These are phyloP conservation scores for Cotesia vestalis DNA, from an alignment of 1,140 invertebrate species.

Conservation along the genomic window DNA sequence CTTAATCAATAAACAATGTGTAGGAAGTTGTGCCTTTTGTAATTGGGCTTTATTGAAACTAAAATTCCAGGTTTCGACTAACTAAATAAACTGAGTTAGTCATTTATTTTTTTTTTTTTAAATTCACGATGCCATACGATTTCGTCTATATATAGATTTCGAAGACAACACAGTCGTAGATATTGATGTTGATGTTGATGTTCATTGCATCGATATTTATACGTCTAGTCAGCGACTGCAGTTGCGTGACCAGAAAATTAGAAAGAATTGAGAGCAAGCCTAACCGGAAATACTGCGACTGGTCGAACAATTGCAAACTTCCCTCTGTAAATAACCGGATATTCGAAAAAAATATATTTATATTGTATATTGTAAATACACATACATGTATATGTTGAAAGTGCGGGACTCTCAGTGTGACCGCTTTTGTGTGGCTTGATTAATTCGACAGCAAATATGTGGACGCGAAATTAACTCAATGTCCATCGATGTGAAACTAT, in stretches of 20 bases:
- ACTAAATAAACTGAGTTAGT: no score
- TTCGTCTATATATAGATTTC: no score
- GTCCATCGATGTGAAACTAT: constrained; percentile 44
- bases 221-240: constrained; percentile 2
- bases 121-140: no score
- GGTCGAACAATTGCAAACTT: constrained; percentile 60
- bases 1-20: constrained; percentile 38
- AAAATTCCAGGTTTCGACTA: constrained; percentile 24
- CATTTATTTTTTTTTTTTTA: no score
- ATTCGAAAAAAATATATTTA: constrained; percentile 48
- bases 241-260: constrained; percentile 12
- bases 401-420: constrained; percentile 44
- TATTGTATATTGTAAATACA: no score
- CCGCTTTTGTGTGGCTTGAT: constrained; percentile 55
- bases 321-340: constrained; percentile 60
- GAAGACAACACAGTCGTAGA: no score
- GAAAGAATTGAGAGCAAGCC: constrained; percentile 35
- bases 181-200: not conserved
- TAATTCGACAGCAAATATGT: constrained; percentile 57
- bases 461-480: constrained; percentile 54
- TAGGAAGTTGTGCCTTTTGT: constrained; percentile 41
- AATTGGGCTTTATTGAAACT: constrained; percentile 48
- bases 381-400: not conserved
- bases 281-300: constrained; percentile 58
- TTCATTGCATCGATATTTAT: not conserved